These are phyloP conservation scores for Hanleya hanleyi DNA, from an alignment of 2,888 invertebrate genomes.

Conservation along the genomic window DNA sequence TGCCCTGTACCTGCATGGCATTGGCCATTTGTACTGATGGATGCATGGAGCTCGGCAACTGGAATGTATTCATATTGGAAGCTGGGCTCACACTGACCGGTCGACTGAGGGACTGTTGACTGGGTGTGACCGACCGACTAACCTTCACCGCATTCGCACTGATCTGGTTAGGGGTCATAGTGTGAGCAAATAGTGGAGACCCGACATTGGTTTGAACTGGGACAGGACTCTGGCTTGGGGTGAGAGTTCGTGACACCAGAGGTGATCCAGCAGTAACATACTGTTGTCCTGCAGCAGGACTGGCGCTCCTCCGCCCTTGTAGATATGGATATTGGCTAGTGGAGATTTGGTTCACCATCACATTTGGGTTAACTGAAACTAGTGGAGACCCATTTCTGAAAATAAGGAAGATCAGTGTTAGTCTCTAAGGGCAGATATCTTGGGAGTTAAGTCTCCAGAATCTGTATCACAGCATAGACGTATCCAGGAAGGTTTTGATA, in stretches of 20 bases:
- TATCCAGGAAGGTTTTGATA: too few species aligned
- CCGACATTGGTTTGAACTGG: constrained; percentile 15
- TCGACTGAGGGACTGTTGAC: constrained; percentile 26
- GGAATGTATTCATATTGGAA: constrained; percentile 47
- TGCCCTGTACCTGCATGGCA: neutral
- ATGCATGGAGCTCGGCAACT: constrained; percentile 33
- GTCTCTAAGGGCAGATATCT: neutral
- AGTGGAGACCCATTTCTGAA: constrained; percentile 15
- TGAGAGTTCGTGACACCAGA: constrained; percentile 20
- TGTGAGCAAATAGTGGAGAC: neutral
- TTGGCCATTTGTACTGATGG: neutral
- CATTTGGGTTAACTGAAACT: neutral
- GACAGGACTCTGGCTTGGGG: constrained; percentile 43
- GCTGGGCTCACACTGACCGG: constrained; percentile 33
- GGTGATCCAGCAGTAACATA: neutral
- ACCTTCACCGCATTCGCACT: constrained; percentile 11
- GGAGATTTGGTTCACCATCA: neutral
- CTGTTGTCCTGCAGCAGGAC: constrained; percentile 10
- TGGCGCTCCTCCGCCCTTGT: neutral
- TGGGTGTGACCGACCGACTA: constrained; percentile 46
- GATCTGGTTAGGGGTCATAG: neutral
- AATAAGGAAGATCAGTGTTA: neutral
- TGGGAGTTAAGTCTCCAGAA: neutral
- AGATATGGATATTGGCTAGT: neutral
- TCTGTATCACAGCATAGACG: too few species aligned